Evolutionary conservation across 2,113 vertebrate species (phyloP).

Genomic region (Marcusenius ussheri): DNA sequence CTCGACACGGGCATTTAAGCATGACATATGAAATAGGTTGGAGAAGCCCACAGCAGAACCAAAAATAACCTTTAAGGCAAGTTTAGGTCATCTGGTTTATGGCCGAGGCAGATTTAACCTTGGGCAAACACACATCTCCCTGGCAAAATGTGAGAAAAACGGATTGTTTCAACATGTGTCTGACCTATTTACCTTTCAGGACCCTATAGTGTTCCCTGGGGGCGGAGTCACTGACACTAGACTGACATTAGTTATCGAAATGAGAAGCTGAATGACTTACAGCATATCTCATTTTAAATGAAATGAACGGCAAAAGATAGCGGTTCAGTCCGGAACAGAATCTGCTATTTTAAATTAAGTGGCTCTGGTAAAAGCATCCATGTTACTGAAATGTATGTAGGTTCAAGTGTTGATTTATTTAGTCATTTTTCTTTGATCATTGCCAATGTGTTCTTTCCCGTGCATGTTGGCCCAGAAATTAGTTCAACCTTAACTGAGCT

Average conservation of each 20-base stretch:
- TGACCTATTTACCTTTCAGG: background rate
- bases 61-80: slow-evolving; percentile 26
- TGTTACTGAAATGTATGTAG: background rate
- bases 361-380: background rate
- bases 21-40: slow-evolving; percentile 29
- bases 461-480: background rate
- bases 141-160: slow-evolving; percentile 31
- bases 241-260: background rate
- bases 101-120: slow-evolving; percentile 32
- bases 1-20: slow-evolving; percentile 29
- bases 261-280: background rate
- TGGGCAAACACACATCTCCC: slow-evolving; percentile 29
- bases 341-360: background rate
- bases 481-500: background rate
- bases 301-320: background rate
- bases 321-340: background rate
- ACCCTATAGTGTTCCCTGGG: background rate
- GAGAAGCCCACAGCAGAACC: slow-evolving; percentile 20
- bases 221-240: background rate
- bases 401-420: background rate
- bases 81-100: slow-evolving; percentile 22
- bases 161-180: background rate
- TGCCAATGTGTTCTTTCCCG: background rate
- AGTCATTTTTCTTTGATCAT: background rate
- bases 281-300: background rate